A percentile compares a stretch with the other conserved stretches of the same genome.
phyloP scores from a whole-genome alignment of 2,797 vertebrate species.

The Cynopterus sphinx region DNA sequence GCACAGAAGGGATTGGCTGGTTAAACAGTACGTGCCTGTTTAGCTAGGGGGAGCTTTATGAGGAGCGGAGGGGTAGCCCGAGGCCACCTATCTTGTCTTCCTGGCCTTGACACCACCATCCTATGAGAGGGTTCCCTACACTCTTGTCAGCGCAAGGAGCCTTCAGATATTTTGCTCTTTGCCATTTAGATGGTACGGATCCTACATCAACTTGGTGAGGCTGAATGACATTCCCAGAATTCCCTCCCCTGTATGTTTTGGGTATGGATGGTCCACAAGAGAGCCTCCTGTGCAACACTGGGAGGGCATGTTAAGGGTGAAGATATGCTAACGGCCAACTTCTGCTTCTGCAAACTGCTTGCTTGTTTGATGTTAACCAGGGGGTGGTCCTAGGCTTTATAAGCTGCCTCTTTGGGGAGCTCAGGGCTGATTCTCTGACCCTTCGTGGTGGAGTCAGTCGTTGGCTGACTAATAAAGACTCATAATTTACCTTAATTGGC shows the following conservation, averaged over 20 bases:
- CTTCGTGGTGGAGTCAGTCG: too few relatives aligned
- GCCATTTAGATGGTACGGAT: background rate
- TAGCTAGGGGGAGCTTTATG: too few relatives aligned
- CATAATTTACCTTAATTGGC: too few relatives aligned
- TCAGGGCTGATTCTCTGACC: too few relatives aligned
- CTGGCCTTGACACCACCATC: background rate
- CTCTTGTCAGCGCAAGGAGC: fast-evolving
- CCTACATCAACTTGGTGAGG: background rate
- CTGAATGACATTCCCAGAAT: background rate
- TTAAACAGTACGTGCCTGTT: fast-evolving
- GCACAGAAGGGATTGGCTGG: background rate
- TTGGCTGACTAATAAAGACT: too few relatives aligned
- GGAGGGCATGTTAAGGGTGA: background rate
- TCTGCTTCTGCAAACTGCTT: too few relatives aligned
- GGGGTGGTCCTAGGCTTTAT: too few relatives aligned
- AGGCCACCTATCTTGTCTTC: too few relatives aligned
- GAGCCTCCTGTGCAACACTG: background rate
- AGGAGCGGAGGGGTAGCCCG: too few relatives aligned
- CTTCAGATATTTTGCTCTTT: background rate
- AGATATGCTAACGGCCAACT: too few relatives aligned
- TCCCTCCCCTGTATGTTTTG: background rate
- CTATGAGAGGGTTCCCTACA: fast-evolving
- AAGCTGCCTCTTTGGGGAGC: too few relatives aligned
- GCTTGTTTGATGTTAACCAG: too few relatives aligned
- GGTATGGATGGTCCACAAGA: background rate